Evolutionary conservation across 2,797 vertebrate species (phyloP).

Genomic region (Falco columbarius): DNA sequence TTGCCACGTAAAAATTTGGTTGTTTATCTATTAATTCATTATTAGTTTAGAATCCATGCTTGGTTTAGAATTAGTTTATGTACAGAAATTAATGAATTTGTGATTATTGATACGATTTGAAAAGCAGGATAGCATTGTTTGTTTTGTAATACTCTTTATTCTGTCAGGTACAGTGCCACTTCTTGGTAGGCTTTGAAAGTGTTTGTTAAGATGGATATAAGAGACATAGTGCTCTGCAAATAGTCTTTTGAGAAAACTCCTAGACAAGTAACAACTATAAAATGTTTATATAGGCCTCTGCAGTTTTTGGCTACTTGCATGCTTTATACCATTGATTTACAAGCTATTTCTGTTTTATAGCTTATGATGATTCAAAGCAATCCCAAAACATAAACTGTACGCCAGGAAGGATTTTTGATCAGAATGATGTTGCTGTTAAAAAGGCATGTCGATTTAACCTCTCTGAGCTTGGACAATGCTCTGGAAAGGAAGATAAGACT

Average conservation of each 20-base stretch:
- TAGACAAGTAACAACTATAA: neutral
- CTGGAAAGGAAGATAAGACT: constrained; percentile 80
- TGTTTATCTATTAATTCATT: neutral
- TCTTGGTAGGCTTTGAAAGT: neutral
- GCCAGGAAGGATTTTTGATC: constrained; percentile 78
- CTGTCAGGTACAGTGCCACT: neutral
- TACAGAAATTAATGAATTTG: neutral
- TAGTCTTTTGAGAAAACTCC: neutral
- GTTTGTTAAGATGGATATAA: neutral
- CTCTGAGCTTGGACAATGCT: constrained; percentile 81
- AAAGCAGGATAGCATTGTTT: neutral
- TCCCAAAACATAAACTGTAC: constrained; percentile 80
- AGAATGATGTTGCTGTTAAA: constrained; percentile 76
- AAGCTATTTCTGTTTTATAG: constrained; percentile 71
- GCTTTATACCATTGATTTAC: neutral
- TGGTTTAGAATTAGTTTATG: neutral
- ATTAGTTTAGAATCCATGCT: neutral
- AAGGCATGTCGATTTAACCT: constrained; percentile 87
- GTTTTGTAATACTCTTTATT: neutral
- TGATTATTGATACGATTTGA: neutral
- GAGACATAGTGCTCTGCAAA: neutral
- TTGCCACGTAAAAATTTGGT: neutral
- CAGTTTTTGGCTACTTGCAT: neutral
- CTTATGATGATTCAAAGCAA: constrained; percentile 85
- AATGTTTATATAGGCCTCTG: neutral